A percentile compares a stretch with the other conserved stretches of the same genome.
These are phyloP conservation scores for Grallaria varia DNA, from an alignment of 2,113 vertebrate genomes.

Conservation along the genomic window DNA sequence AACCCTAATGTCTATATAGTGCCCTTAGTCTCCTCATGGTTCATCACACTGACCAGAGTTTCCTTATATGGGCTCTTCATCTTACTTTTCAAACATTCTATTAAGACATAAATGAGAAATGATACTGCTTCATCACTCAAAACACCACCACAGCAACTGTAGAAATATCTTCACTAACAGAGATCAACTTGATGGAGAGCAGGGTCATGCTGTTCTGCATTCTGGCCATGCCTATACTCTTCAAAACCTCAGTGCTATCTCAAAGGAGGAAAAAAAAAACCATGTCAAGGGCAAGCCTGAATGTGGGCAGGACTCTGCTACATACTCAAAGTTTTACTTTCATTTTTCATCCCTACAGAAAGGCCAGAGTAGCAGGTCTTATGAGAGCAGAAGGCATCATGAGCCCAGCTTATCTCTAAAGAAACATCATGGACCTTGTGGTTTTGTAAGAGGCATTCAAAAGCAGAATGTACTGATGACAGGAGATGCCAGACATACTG, in stretches of 20 bases:
- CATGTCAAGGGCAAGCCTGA: rapidly evolving
- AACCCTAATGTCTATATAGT: neutral
- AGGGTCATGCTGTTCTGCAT: neutral
- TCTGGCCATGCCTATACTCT: neutral
- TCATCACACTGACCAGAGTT: neutral
- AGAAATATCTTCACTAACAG: neutral
- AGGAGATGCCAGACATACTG: neutral
- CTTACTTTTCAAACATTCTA: neutral
- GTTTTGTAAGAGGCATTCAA: neutral
- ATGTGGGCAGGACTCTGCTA: rapidly evolving
- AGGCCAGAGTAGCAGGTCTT: neutral
- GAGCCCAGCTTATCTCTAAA: neutral
- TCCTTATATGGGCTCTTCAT: neutral
- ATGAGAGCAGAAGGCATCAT: neutral
- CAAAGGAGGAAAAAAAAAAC: neutral
- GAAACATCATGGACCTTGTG: rapidly evolving
- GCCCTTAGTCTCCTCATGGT: neutral
- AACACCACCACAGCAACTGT: neutral
- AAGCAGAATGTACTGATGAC: neutral
- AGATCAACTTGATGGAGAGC: neutral
- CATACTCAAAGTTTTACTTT: neutral
- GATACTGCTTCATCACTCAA: neutral
- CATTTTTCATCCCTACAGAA: neutral
- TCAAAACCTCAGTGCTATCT: neutral
- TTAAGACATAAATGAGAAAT: neutral